phyloP scores from a whole-genome alignment of 2,797 vertebrate genomes.

The Dallia pectoralis region DNA sequence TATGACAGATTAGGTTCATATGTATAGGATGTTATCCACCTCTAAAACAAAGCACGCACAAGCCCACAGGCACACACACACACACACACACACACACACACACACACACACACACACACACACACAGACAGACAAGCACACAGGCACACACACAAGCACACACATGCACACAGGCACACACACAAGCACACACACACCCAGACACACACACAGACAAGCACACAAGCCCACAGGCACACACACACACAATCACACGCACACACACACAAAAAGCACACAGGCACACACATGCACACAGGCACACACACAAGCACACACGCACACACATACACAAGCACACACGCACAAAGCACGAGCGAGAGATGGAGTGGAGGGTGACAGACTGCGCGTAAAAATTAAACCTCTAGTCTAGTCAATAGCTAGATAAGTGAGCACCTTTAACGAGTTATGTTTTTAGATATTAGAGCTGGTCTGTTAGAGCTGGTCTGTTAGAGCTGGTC shows the following conservation, averaged over 20 bases:
- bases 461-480: no score
- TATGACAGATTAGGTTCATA: constrained; percentile 20
- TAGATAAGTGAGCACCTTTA: neutral
- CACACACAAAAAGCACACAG: neutral
- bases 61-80: neutral
- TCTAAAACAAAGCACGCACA: neutral
- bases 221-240: no score
- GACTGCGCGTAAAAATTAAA: neutral
- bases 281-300: neutral
- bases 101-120: neutral
- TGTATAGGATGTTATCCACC: neutral
- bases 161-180: no score
- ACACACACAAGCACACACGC: no score
- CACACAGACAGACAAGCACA: no score
- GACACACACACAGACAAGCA: neutral
- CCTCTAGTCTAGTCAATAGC: neutral
- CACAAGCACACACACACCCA: no score
- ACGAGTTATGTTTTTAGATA: no score
- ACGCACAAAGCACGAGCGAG: no score
- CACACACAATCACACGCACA: no score
- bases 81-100: no score
- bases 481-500: no score
- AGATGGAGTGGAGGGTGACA: neutral
- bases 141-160: neutral
- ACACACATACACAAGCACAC: neutral